phyloP scores from a whole-genome alignment of 2,113 vertebrate genomes.

The Gasterosteus nipponicus region DNA sequence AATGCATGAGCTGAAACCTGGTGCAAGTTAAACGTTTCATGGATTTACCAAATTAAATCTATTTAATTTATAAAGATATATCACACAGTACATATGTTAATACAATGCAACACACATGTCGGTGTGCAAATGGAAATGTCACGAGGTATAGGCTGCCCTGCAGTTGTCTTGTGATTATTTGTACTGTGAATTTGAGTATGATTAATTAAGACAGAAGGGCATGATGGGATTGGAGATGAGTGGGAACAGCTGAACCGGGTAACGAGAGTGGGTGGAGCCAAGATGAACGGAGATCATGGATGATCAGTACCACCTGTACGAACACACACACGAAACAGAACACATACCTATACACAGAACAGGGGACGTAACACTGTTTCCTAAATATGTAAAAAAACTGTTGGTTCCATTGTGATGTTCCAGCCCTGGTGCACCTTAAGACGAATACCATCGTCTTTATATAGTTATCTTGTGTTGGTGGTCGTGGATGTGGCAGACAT shows the following conservation, averaged over 20 bases:
- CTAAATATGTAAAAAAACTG: background rate
- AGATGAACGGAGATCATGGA: too few species aligned
- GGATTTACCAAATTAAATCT: background rate
- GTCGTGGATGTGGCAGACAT: background rate
- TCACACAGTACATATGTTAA: background rate
- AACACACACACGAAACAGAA: too few species aligned
- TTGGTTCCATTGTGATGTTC: slow-evolving; percentile 2
- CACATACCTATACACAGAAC: too few species aligned
- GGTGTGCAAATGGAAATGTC: background rate
- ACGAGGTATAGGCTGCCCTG: background rate
- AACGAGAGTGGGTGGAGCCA: too few species aligned
- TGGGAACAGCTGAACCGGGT: too few species aligned
- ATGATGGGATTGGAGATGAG: background rate
- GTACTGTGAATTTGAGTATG: background rate
- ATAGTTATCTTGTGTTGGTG: background rate
- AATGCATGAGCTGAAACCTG: background rate
- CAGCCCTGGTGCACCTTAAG: background rate
- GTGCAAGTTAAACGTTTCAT: background rate
- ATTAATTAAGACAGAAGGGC: background rate
- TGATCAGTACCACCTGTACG: too few species aligned
- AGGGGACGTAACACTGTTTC: background rate
- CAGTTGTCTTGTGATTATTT: background rate
- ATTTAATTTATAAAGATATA: background rate
- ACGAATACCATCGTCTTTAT: background rate
- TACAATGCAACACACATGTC: background rate